Evolutionary conservation across 2,888 invertebrate genomes (phyloP).

Genomic region (Polylopha cassiicola): DNA sequence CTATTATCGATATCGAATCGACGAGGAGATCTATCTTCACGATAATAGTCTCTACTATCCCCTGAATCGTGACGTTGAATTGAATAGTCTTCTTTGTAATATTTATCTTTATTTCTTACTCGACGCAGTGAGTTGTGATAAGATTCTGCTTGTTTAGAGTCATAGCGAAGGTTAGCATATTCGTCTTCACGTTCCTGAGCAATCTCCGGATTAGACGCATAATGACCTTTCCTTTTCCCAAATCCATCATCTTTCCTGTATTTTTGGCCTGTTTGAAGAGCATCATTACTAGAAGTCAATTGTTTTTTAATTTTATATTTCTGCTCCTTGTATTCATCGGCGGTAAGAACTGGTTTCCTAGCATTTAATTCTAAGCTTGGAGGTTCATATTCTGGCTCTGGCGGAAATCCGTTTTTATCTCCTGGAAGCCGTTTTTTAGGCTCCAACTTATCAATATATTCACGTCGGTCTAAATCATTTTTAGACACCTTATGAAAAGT

Average conservation of each 20-base stretch:
- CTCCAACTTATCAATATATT: conserved; percentile 53
- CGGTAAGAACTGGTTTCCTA: conserved; percentile 77
- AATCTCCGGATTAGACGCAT: conserved; percentile 80
- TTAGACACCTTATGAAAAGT: conserved; percentile 55
- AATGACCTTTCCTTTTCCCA: conserved; percentile 70
- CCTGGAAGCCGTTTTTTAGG: conserved; percentile 47
- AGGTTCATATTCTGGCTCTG: conserved; percentile 79
- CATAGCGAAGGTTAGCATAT: conserved; percentile 62
- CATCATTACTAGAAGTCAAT: conserved; percentile 70
- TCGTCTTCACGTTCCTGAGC: conserved; percentile 70
- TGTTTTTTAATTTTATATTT: conserved; percentile 68
- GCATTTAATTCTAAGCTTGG: conserved; percentile 80
- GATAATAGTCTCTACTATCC: conserved; percentile 70
- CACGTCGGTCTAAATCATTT: conserved; percentile 58
- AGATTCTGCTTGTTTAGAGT: conserved; percentile 59
- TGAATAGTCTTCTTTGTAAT: conserved; percentile 50
- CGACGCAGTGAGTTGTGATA: conserved; percentile 80
- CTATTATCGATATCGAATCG: conserved; percentile 77
- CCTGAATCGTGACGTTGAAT: conserved; percentile 67
- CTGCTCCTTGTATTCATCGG: conserved; percentile 76
- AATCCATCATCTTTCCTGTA: conserved; percentile 67
- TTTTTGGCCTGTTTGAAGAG: conserved; percentile 61
- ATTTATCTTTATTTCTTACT: conserved; percentile 72
- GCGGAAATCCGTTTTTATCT: conserved; percentile 60
- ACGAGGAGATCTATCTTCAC: conserved; percentile 62